Base-by-base conservation (phyloP, 2,888 invertebrate species). In the Stratiomys singularior region DNA sequence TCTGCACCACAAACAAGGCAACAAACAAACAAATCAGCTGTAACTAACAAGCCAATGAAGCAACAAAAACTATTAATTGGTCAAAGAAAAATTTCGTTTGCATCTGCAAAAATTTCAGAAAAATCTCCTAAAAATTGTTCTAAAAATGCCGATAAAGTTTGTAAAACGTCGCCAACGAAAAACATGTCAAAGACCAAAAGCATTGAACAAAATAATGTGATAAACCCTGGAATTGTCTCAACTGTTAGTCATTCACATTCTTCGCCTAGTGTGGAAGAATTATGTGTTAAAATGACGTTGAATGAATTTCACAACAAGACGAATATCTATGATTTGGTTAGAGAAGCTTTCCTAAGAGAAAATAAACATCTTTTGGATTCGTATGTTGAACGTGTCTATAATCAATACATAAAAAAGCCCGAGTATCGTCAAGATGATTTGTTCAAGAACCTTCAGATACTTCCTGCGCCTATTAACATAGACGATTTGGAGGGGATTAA, bases 401-500 rank as follows among this genome's bases (percentile, higher is more conserved):
- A 64, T 30, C 9, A 28, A 15, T 64, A 64, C 18, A 5, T 28
- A 28, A 30, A 5, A 28, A 64, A 27, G 28, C 64, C 64, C n/a
- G n/a, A 64, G n/a, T 64, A 28, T 23, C 64, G 64, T 28, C 27
- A 30, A 9, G 64, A 64, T n/a, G n/a, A 27, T 1, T 28, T 64
- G n/a, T 64, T 64, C 23, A 30, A 64, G 15, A 64, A 64, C 15
- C 28, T 64, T 9, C 13, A 64, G n/a, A 64, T 64, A n/a, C 52
- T 52, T 13, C 52, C 52, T 4, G n/a, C 4, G 15, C 15, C 52
- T 4, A 52, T 52, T 4, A 15, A 52, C 4, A 13, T 52, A 52
- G 4, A 13, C 7, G 52, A 52, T 18, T 5, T 13, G 18, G 52
- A 52, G 52, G 37, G 9, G 3, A 52, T 5, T 13, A 15, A n/a